phyloP scores from a whole-genome alignment of 2,888 invertebrate genomes.

The Pyrgus malvae region DNA sequence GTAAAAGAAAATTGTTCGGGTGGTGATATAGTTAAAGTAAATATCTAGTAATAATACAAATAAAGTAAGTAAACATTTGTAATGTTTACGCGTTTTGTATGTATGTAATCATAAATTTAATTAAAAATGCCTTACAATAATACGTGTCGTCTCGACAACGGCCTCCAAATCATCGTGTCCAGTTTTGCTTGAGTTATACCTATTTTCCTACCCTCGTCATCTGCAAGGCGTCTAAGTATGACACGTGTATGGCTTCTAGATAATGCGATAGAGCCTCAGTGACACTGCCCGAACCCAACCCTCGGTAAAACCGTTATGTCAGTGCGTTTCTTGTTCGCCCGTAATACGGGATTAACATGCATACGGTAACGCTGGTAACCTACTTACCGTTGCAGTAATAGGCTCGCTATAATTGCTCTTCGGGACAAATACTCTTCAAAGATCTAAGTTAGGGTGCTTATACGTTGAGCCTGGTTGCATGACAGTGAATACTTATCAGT shows the following conservation, averaged over 20 bases:
- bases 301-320: slow-evolving; percentile 30
- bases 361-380: slow-evolving; percentile 24
- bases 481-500: no score
- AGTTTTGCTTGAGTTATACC: not conserved
- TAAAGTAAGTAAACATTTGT: no score
- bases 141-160: no score
- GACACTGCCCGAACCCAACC: slow-evolving; percentile 25
- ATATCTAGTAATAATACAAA: not conserved
- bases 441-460: slow-evolving; percentile 1
- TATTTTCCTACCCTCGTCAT: slow-evolving; percentile 29
- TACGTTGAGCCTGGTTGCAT: no score
- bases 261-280: slow-evolving; percentile 32
- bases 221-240: slow-evolving; percentile 32
- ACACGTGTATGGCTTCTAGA: slow-evolving; percentile 32
- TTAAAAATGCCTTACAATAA: no score
- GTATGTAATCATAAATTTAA: no score
- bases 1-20: not conserved
- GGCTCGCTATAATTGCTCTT: slow-evolving; percentile 9
- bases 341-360: slow-evolving; percentile 37
- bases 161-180: no score
- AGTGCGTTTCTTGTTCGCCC: slow-evolving; percentile 22
- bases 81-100: no score
- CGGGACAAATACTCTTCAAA: slow-evolving; percentile 12
- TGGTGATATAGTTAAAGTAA: not conserved
- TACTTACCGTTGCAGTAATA: slow-evolving; percentile 12